Evolutionary conservation across 2,113 vertebrate species (phyloP), one percentile per base, ranked within the genome.

Genomic region (Natator depressus): DNA sequence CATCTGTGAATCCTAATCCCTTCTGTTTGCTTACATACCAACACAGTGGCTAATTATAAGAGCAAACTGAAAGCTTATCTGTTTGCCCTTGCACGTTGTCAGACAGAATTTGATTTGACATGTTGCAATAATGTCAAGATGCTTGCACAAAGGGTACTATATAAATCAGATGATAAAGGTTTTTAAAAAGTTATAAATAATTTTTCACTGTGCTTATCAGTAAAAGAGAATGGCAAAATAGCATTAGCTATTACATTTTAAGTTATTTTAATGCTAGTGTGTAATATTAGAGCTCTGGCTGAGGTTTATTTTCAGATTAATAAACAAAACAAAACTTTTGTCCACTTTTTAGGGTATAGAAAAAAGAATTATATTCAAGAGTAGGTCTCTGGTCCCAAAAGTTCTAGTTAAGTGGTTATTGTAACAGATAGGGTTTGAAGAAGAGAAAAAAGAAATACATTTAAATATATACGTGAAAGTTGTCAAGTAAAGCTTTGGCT

Each of bases 1-100:
- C 91, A 94, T 93, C 91, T 96, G 95, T 29, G 69, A 94, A 93
- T 62, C 94, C 93, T 85, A 94, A 88, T 93, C 82, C 93, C 95
- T 96, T 95, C 93, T 94, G 88, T 90, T 96, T 93, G 89, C 95
- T 98, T 98, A 97, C 95, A 96, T 94, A 88, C 78, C 97, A 97
- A 98, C 98, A 96, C 83, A 96, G 96, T 92, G 96, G 96, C 98
- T 98, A 98, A 98, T 98, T 98, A 98, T 98, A 98, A 95, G 97
- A 98, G 89, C 94, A 95, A 96, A 95, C 91, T 95, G 98, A 98
- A 98, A 98, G 92, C 93, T 95, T 97, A 98, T 98, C 97, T 97
- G 89, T 97, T 98, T 98, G 98, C 94, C 98, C 97, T 98, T 98
- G 98, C 72, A 89, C 95, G 91, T 94, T 97, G 96, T 95, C 94